A percentile compares a stretch with the other conserved stretches of the same genome.
Evolutionary conservation across 2,113 vertebrate genomes (phyloP).

Genomic region (Miniopterus natalensis): DNA sequence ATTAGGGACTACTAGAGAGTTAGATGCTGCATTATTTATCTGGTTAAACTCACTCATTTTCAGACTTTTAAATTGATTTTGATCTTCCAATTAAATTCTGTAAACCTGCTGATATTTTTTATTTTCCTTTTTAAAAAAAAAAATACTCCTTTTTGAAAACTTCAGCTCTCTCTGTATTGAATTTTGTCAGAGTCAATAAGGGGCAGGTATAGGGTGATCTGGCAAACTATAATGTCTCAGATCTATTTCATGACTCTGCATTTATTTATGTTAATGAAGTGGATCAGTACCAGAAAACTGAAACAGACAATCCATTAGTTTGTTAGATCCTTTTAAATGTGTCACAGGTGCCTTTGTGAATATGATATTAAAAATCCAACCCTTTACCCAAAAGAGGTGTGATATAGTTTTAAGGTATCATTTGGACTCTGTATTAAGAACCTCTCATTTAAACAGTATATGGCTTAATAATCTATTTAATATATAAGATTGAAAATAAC

Average conservation of each 20-base stretch:
- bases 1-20: not conserved
- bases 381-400: not conserved
- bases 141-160: not conserved
- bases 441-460: not conserved
- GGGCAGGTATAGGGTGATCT: not conserved
- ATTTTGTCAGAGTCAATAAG: not conserved
- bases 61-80: constrained; percentile 51
- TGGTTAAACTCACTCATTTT: constrained; percentile 37
- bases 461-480: not conserved
- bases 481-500: not conserved
- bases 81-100: not conserved
- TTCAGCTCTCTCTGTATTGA: not conserved
- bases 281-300: not conserved
- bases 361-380: not conserved
- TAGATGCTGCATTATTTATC: not conserved
- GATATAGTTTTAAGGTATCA: not conserved
- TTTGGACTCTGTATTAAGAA: constrained; percentile 43
- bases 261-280: constrained; percentile 38
- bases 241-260: not conserved
- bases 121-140: not conserved
- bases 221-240: not conserved
- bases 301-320: not conserved
- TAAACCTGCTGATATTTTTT: not conserved
- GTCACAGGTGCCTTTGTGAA: not conserved
- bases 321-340: not conserved